A percentile compares a stretch with the other conserved stretches of the same genome.
These are phyloP conservation scores for Catocala nupta DNA, from an alignment of 2,888 invertebrate species.

Conservation along the genomic window DNA sequence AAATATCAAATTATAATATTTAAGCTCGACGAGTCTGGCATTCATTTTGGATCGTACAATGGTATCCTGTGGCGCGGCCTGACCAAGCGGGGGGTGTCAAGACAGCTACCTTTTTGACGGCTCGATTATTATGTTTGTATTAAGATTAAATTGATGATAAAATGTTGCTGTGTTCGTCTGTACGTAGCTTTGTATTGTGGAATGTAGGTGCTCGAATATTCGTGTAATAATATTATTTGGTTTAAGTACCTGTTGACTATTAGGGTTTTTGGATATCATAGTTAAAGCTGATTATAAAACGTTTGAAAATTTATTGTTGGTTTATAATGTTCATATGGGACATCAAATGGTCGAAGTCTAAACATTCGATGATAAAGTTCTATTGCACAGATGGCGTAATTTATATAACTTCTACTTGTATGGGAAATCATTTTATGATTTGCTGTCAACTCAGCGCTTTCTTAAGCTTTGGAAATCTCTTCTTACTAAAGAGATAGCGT, in stretches of 20 bases:
- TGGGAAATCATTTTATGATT: no score
- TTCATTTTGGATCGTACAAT: constrained; percentile 82
- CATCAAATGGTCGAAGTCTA: no score
- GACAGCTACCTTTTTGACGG: constrained; percentile 51
- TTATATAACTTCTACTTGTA: no score
- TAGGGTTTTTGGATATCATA: no score
- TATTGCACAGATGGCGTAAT: no score
- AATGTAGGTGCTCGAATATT: constrained; percentile 18
- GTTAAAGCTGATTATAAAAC: no score
- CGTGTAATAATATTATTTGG: constrained; percentile 6
- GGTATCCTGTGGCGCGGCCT: constrained; percentile 70
- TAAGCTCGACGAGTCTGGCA: constrained; percentile 75
- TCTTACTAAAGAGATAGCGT: no score
- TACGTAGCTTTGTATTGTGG: constrained; percentile 39
- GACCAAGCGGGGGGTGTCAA: constrained; percentile 45
- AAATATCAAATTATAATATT: constrained; percentile 87
- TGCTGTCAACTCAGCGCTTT: no score
- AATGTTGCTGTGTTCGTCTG: constrained; percentile 38
- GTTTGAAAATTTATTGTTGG: no score
- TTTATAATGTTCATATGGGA: no score
- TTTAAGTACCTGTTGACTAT: not conserved
- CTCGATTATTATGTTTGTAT: constrained; percentile 50
- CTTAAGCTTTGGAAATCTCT: no score
- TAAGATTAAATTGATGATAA: constrained; percentile 57
- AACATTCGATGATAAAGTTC: no score